phyloP scores from a whole-genome alignment of 2,888 invertebrate genomes.

The Hypena proboscidalis region DNA sequence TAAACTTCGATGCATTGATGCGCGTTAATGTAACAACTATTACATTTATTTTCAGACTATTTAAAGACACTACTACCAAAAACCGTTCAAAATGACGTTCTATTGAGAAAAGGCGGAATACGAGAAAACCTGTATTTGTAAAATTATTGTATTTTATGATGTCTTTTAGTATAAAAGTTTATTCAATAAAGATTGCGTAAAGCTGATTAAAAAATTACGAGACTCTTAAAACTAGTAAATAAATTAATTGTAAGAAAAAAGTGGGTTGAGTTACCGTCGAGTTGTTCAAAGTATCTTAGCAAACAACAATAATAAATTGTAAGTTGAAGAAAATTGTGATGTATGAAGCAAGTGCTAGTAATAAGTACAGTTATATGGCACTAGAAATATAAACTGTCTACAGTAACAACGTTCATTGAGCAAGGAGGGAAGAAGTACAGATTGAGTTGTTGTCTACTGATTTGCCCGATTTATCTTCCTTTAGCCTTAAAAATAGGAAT shows the following conservation, averaged over 20 bases:
- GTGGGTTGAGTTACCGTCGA: constrained; percentile 2
- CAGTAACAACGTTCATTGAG: constrained; percentile 50
- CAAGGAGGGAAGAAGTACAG: constrained; percentile 46
- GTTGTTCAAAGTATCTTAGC: constrained; percentile 6
- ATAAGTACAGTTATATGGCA: constrained; percentile 73
- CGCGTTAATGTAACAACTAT: constrained; percentile 22
- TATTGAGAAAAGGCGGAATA: constrained; percentile 13
- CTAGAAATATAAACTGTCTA: constrained; percentile 57
- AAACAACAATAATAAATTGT: constrained; percentile 6
- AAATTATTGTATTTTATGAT: neutral
- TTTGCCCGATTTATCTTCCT: constrained; percentile 19
- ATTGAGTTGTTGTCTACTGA: constrained; percentile 18
- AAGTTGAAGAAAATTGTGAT: constrained; percentile 42
- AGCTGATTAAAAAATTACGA: neutral
- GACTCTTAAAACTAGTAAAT: constrained; percentile 6
- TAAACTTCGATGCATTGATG: constrained; percentile 60
- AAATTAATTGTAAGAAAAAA: constrained; percentile 3
- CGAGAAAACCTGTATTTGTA: constrained; percentile 1
- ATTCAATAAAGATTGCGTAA: constrained; percentile 1
- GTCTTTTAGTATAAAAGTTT: no score
- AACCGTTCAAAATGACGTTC: constrained; percentile 3
- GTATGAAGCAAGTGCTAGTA: constrained; percentile 42
- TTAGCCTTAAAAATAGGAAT: neutral
- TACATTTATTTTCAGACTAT: constrained; percentile 22
- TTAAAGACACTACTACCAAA: constrained; percentile 9